Evolutionary conservation across 2,888 invertebrate genomes (phyloP), one percentile per base, ranked within the genome.

Genomic region (Lasioglossum villosulum): DNA sequence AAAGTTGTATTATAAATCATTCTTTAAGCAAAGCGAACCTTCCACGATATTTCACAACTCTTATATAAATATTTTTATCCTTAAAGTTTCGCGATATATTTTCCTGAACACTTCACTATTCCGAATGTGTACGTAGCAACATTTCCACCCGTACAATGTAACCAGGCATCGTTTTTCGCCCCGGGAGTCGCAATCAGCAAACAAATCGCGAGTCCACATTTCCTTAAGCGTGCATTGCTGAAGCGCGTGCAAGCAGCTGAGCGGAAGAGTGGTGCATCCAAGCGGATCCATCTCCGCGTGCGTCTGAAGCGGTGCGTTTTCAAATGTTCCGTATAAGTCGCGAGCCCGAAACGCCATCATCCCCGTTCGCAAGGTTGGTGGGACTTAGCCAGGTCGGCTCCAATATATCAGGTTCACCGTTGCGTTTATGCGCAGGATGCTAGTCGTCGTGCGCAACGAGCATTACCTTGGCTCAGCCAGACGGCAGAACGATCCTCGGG

Each of bases 401-500:
- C 48, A 52, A 23, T 39, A 27, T 37, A 16, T 56, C 45, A 63
- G 37, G 80, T 72, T 72, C 71, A 66, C 72, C 59, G 42, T 39
- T 52, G 34, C 39, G 79, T 39, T 56, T 48, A 30, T 16, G 42
- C 39, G 37, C 70, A 66, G 78, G 30, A 70, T 71, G 74, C 73
- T 27, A 52, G 63, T 37, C 52, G 68, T 42, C 76, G 72, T 68
- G 83, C 16, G 63, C 73, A 76, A 37, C 76, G 66, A 52, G 72
- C 63, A 80, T 72, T 80, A 72, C 39, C 73, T 27, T 23, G 71
- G 63, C 23, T 71, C 10, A 42, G n/a, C 37, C 75, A 70, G 70
- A 74, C 72, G n/a, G 45, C 45, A 66, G 52, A 72, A 83, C 83
- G 66, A 70, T 82, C 63, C n/a, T n/a, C 42, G 23, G 2, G 68